These are phyloP conservation scores for Anthopleura xanthogrammica DNA, from an alignment of 92 coral and sea anemone species.

Conservation along the genomic window DNA sequence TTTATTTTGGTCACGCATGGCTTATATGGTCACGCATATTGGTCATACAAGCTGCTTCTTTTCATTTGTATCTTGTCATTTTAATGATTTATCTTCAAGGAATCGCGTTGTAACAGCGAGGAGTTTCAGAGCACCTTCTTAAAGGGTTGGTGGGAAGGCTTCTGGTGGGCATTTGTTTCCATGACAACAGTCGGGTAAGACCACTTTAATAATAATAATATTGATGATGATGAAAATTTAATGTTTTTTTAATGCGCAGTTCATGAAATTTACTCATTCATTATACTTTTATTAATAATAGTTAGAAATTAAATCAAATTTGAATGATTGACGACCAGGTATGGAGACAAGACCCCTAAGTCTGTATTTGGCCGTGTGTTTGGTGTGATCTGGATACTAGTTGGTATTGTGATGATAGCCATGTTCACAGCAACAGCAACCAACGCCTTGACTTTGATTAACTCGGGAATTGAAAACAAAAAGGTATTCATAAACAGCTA, in stretches of 20 bases:
- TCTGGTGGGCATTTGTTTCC: slow-evolving; percentile 69
- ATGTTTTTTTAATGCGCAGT: no score
- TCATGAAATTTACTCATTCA: background rate
- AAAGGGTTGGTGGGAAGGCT: slow-evolving; percentile 51
- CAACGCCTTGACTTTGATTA: slow-evolving; percentile 39
- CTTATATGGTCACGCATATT: background rate
- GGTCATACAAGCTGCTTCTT: no score
- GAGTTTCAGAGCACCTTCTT: slow-evolving; percentile 44
- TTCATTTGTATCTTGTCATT: no score
- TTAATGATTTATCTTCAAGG: slow-evolving; percentile 6
- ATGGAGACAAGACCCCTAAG: slow-evolving; percentile 81
- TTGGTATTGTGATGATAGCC: slow-evolving; percentile 63
- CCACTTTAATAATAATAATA: background rate
- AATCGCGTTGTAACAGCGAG: slow-evolving; percentile 40
- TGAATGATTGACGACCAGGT: slow-evolving; percentile 14
- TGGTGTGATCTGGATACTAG: slow-evolving; percentile 67
- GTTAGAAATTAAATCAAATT: background rate
- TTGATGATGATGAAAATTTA: no score
- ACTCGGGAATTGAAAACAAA: slow-evolving; percentile 17
- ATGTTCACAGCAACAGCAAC: slow-evolving; percentile 76
- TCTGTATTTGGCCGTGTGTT: slow-evolving; percentile 68
- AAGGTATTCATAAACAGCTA: background rate
- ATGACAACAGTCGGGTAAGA: slow-evolving; percentile 65
- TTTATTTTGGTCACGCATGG: background rate
- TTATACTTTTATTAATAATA: background rate